A percentile compares a stretch with the other conserved stretches of the same genome.
phyloP scores from a whole-genome alignment of 1,140 invertebrate species.

The Drosophila nannoptera region DNA sequence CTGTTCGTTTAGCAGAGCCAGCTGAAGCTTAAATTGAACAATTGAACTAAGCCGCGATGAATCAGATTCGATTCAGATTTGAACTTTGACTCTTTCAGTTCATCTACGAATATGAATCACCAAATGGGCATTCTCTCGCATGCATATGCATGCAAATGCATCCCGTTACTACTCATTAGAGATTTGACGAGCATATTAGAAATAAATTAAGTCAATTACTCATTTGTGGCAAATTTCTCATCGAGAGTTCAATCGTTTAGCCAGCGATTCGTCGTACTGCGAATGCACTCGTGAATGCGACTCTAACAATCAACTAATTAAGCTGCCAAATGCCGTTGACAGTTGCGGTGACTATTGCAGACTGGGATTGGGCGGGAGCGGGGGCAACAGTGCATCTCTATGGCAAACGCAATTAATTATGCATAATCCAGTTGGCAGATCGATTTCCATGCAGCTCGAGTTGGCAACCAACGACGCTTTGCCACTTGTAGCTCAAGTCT shows the following conservation, averaged over 20 bases:
- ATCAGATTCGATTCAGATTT: too few species aligned
- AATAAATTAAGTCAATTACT: conserved; percentile 6
- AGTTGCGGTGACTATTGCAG: conserved; percentile 19
- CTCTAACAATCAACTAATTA: conserved; percentile 41
- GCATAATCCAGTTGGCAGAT: conserved; percentile 48
- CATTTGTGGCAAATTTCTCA: conserved; percentile 18
- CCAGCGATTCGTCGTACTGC: conserved; percentile 27
- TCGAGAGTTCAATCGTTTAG: conserved; percentile 28
- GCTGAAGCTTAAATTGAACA: too few species aligned
- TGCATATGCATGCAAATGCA: too few species aligned
- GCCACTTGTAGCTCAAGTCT: conserved; percentile 35
- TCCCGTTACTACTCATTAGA: too few species aligned
- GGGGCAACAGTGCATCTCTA: neutral
- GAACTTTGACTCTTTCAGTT: too few species aligned
- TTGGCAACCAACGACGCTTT: conserved; percentile 14
- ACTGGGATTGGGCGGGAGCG: neutral
- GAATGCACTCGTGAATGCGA: conserved; percentile 36
- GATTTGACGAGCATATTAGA: too few species aligned
- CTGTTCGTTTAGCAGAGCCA: neutral
- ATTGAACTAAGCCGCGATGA: too few species aligned
- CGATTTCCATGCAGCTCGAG: conserved; percentile 40
- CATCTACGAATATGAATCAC: too few species aligned
- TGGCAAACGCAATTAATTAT: conserved; percentile 50
- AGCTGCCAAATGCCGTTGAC: conserved; percentile 42
- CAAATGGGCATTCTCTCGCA: too few species aligned